Conservation (phyloP, 2,797 vertebrate species). For the Anabas testudineus region DNA sequence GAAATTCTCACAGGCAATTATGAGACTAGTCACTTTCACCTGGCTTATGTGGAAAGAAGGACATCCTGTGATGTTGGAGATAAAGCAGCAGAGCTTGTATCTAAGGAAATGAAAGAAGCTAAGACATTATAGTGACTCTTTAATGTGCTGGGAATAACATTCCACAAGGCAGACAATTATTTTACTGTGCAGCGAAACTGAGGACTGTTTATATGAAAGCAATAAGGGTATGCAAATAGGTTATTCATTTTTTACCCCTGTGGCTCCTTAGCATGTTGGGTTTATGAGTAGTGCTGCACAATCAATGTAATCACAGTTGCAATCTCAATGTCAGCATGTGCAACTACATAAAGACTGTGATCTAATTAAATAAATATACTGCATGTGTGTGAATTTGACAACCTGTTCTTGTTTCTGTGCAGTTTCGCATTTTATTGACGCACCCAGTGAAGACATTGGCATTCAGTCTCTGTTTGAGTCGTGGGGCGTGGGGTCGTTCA, state of each 20-base stretch:
- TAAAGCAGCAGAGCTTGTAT: slow-evolving; percentile 35
- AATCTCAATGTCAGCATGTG: no score
- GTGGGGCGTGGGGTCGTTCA: no score
- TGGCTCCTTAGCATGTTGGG: background rate
- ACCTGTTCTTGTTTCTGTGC: no score
- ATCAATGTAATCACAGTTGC: no score
- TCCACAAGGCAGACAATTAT: slow-evolving; percentile 21
- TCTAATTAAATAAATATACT: no score
- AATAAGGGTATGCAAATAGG: slow-evolving; percentile 32
- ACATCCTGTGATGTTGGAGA: slow-evolving; percentile 39
- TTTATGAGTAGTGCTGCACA: slow-evolving; percentile 13
- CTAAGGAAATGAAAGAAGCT: slow-evolving; percentile 48
- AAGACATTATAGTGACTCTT: slow-evolving; percentile 16
- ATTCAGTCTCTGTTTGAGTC: no score
- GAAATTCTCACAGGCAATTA: slow-evolving; percentile 32
- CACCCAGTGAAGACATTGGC: no score
- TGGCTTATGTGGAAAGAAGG: slow-evolving; percentile 31
- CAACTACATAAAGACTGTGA: no score
- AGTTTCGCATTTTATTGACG: no score
- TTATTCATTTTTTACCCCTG: slow-evolving; percentile 12
- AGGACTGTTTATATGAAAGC: slow-evolving; percentile 36
- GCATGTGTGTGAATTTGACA: no score
- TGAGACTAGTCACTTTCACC: slow-evolving; percentile 36
- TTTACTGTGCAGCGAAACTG: slow-evolving; percentile 16
- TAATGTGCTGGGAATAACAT: slow-evolving; percentile 23